A percentile compares a stretch with the other conserved stretches of the same genome.
Evolutionary conservation across 2,113 vertebrate genomes (phyloP).

Genomic region (Beaufortia kweichowensis): DNA sequence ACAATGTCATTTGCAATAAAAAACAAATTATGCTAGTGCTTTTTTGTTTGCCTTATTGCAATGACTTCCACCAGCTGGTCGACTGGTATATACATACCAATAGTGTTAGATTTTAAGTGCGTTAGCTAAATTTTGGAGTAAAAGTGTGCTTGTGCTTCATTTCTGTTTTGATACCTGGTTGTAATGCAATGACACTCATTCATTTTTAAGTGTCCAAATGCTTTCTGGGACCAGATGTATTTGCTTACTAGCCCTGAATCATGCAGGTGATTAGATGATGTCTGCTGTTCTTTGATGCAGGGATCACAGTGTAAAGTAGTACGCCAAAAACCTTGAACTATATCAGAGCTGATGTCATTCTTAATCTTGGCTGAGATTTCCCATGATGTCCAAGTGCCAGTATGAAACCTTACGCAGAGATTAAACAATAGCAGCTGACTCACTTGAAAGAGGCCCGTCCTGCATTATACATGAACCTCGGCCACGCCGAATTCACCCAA

Average conservation of each 20-base stretch:
- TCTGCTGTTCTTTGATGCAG: background rate
- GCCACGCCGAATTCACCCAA: constrained; percentile 60
- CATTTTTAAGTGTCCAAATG: no score
- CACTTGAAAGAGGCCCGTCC: constrained; percentile 4
- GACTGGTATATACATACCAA: no score
- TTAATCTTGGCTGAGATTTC: constrained; percentile 47
- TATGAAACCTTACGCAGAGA: constrained; percentile 42
- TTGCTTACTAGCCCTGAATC: background rate
- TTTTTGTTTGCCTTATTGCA: no score
- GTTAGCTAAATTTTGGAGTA: no score
- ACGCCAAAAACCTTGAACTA: background rate
- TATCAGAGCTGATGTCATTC: constrained; percentile 15
- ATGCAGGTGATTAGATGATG: background rate
- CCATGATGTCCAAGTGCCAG: constrained; percentile 28
- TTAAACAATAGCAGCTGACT: constrained; percentile 48
- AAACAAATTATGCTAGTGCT: no score
- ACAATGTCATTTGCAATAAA: no score
- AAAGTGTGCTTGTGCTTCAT: no score
- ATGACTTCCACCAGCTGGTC: no score
- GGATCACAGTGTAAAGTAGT: background rate
- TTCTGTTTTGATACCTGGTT: no score
- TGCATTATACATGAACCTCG: constrained; percentile 73
- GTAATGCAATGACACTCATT: no score
- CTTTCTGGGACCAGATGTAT: no score
- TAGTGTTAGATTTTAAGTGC: no score